Conservation (phyloP, 2,797 vertebrate species). For the Anguilla pacifica region DNA sequence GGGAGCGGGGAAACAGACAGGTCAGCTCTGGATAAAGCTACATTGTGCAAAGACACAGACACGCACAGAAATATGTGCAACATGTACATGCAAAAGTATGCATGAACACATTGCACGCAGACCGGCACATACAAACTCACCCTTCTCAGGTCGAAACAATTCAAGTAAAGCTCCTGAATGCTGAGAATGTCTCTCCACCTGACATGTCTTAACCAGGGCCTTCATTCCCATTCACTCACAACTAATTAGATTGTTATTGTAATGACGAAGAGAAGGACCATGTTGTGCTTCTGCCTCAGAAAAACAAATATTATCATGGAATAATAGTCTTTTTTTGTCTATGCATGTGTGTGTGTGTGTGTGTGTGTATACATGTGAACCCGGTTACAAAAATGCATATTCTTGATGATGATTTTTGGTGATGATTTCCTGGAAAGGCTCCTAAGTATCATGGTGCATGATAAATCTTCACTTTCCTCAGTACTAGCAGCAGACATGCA, state of each 20-base stretch:
- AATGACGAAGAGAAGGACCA: background rate
- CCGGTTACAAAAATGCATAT: background rate
- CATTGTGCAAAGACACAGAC: background rate
- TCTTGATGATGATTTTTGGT: background rate
- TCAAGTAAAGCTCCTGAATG: background rate
- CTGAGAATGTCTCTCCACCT: background rate
- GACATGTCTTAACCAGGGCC: background rate
- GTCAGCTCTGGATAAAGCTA: background rate
- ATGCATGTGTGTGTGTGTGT: background rate
- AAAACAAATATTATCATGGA: background rate
- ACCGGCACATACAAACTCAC: background rate
- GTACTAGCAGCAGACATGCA: constrained; percentile 3
- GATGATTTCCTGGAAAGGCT: background rate
- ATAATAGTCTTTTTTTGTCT: background rate
- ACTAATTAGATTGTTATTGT: background rate
- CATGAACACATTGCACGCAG: background rate
- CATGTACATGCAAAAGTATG: background rate
- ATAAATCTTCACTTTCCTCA: background rate
- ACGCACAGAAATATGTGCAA: background rate
- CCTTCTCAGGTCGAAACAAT: background rate
- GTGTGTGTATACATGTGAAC: background rate
- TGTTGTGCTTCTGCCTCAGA: background rate
- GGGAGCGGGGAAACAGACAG: background rate
- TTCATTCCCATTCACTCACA: background rate
- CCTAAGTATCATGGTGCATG: background rate